Percentiles rank a stretch among this genome's conserved stretches.
Conservation (phyloP, 2,797 vertebrate genomes). For the Falco berigora region DNA sequence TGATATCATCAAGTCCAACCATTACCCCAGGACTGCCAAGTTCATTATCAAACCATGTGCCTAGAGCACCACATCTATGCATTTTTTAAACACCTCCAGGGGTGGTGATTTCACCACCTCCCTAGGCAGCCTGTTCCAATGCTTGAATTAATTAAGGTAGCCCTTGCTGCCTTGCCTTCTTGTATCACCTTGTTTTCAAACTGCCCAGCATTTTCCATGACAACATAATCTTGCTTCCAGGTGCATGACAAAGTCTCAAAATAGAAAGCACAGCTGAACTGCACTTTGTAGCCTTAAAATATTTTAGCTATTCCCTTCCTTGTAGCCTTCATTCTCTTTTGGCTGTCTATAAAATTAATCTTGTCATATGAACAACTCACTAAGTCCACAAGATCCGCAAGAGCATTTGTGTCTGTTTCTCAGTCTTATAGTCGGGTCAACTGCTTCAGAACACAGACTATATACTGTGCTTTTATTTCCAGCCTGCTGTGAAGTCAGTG, state of each 20-base stretch:
- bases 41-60: too few relatives aligned
- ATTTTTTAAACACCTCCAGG: too few relatives aligned
- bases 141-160: not conserved
- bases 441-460: not conserved
- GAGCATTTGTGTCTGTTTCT: not conserved
- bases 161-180: not conserved
- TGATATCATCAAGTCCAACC: too few relatives aligned
- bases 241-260: not conserved
- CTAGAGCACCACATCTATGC: too few relatives aligned
- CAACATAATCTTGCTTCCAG: not conserved
- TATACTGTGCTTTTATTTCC: not conserved
- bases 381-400: not conserved
- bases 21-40: too few relatives aligned
- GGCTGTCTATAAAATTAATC: not conserved
- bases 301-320: not conserved
- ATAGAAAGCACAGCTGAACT: not conserved
- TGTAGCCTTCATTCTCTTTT: not conserved
- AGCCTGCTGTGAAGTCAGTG: not conserved
- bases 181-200: not conserved
- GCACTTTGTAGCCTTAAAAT: not conserved
- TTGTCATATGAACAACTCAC: not conserved
- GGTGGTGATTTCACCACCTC: too few relatives aligned
- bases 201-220: not conserved
- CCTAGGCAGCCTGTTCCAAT: too few relatives aligned
- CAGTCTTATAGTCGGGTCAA: not conserved